These are phyloP conservation scores for Neosilurus hyrtlii DNA, from an alignment of 2,797 vertebrate genomes.

Conservation along the genomic window DNA sequence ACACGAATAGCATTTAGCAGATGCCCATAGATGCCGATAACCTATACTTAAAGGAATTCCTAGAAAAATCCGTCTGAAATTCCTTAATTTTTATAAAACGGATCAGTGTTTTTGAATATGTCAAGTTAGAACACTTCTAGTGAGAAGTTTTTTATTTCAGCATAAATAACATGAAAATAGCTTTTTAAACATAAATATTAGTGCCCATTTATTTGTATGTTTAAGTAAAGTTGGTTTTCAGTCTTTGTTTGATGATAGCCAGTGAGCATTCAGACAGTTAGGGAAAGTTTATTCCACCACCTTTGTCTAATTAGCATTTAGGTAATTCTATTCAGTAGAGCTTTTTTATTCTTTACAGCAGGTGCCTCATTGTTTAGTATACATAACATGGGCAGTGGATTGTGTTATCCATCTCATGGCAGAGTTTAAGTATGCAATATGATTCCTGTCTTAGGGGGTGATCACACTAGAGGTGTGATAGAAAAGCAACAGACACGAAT, in stretches of 20 bases:
- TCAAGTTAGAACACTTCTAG: not conserved
- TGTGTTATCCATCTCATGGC: constrained; percentile 40
- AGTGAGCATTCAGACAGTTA: not conserved
- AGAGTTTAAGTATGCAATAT: constrained; percentile 19
- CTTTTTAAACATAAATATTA: not conserved
- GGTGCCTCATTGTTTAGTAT: constrained; percentile 24
- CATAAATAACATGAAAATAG: not conserved
- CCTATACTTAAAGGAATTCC: no score
- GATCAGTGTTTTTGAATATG: not conserved
- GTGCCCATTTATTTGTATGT: not conserved
- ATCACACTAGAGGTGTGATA: no score
- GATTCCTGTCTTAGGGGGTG: constrained; percentile 13
- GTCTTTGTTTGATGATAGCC: not conserved
- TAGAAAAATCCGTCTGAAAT: no score
- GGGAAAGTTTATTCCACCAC: not conserved
- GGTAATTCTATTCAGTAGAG: constrained; percentile 16
- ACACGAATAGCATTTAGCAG: not conserved
- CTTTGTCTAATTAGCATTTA: not conserved
- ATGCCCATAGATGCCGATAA: not conserved
- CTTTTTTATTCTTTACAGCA: constrained; percentile 29
- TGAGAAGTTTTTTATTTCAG: not conserved
- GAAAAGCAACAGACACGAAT: no score
- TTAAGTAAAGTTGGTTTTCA: not conserved
- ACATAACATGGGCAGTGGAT: constrained; percentile 32
- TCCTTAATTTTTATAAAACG: not conserved